Conservation (phyloP, 2,113 vertebrate species). For the Aegotheles bennettii region DNA sequence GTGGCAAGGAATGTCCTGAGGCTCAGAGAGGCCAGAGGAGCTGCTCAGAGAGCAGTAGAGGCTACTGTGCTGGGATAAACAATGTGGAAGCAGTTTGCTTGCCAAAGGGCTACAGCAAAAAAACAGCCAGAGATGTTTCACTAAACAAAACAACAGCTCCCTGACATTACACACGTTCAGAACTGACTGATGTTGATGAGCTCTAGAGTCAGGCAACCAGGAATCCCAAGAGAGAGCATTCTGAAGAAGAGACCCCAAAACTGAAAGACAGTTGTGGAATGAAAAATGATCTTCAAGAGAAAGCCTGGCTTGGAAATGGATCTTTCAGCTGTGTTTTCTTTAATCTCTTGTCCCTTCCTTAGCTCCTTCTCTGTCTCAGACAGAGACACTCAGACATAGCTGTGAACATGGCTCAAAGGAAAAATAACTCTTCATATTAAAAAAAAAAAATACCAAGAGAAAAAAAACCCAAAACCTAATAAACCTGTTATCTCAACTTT, state of each 20-base stretch:
- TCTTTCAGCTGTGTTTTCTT: not conserved
- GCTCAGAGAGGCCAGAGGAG: not conserved
- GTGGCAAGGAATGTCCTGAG: not conserved
- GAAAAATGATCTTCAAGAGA: not conserved
- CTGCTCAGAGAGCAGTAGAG: not conserved
- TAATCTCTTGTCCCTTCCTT: not conserved
- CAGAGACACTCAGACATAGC: not conserved
- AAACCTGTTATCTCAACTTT: not conserved
- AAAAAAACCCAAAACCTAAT: not conserved
- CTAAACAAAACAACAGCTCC: not conserved
- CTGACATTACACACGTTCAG: not conserved
- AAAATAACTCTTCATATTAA: not conserved
- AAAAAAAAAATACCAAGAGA: not conserved
- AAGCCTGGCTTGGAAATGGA: not conserved
- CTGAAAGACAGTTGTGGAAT: not conserved
- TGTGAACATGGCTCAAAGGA: not conserved
- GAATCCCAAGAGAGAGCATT: not conserved
- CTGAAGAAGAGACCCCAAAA: not conserved
- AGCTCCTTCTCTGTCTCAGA: not conserved
- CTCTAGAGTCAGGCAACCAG: not conserved
- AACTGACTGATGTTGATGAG: not conserved
- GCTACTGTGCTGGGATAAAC: not conserved
- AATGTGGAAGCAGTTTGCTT: not conserved
- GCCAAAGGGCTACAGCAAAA: not conserved
- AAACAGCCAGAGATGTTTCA: not conserved